Evolutionary conservation across 2,888 invertebrate genomes (phyloP), one percentile per base, ranked within the genome.

Genomic region (Amphimallon solstitiale): DNA sequence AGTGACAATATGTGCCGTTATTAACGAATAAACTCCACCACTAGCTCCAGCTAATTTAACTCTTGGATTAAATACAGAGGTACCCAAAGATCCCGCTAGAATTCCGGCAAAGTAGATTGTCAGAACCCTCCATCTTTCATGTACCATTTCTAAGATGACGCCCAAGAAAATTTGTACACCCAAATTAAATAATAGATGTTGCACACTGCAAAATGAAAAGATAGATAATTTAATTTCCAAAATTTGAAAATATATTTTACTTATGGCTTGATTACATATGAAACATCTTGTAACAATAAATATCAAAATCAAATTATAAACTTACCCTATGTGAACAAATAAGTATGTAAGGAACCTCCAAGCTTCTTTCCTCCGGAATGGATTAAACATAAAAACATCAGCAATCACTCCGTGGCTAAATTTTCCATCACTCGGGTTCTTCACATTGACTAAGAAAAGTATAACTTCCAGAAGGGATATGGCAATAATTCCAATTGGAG

Each of bases 341-440:
- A 97, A 97, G 79, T 99, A 99, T 0, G 94, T 92, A 49, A 97
- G 75, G 80, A 91, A 98, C 75, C 98, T 86, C 98, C 98, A 99
- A 0, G 90, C 91, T 83, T 99, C 93, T 61, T 90, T 86, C 68
- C 97, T 87, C 76, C 89, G 89, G 68, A 89, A 86, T 0, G 98
- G 98, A 83, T 94, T 90, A 82, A 97, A 97, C 71, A 98, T 94
- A 72, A 97, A 90, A 2, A 91, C 81, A 60, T 89, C 89, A 4
- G 94, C 91, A 34, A 92, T 88, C 0, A 95, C 93, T 0, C 96
- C 94, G 29, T 90, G 72, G 67, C 15, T 14, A 35, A 74, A 75
- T 77, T 73, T 69, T 62, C 68, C 75, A 71, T 37, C 66, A 51
- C 9, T 63, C 38, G 17, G 35, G 78, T 79, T 70, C 78, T 40